Base-by-base conservation (phyloP, 53 echinoderm and acorn worm genomes). In the Holothuria scabra region DNA sequence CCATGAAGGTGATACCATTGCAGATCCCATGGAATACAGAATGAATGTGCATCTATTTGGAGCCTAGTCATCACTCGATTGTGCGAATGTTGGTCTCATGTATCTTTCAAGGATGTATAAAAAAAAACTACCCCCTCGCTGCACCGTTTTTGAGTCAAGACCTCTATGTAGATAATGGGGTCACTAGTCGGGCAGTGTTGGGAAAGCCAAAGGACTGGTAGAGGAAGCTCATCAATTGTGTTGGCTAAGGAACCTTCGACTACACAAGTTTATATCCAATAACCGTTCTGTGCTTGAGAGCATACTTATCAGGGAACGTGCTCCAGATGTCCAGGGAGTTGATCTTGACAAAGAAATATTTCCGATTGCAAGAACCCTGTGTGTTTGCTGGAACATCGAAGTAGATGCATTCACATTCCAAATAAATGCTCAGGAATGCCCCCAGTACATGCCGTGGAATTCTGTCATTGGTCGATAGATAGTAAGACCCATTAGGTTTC, bases 131-230 rank as follows among this genome's bases (percentile, higher is more conserved):
- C 48, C 85, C 88, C 30, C 61, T 52, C 48, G 91, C 91, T 61
- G 72, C 88, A 46, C 32, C 28, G 31, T 91, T 91, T 81, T 41
- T 85, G 19, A 6, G 79, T 21, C 86, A 82, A 59, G 89, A 89
- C 56, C 91, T 94, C 85, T 91, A 91, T 37, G 91, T 93, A 70
- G 82, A n/a, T n/a, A n/a, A n/a, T n/a, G n/a, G n/a, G n/a, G n/a
- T n/a, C n/a, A n/a, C n/a, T n/a, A n/a, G 46, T 72, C 72, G 48
- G 24, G 32, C 25, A 46, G 67, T 56, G 11, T 28, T 33, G 87
- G 83, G 49, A 61, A 88, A 22, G 88, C 83, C 21, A 74, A 70
- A 46, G 55, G 19, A 41, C 30, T 84, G 66, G 59, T 56, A 23
- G 2, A 28, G 28, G 59, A 88, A 89, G 72, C 90, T 13, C 67